Base-by-base conservation (phyloP, 2,888 invertebrate genomes). In the Chydorus sphaericus region DNA sequence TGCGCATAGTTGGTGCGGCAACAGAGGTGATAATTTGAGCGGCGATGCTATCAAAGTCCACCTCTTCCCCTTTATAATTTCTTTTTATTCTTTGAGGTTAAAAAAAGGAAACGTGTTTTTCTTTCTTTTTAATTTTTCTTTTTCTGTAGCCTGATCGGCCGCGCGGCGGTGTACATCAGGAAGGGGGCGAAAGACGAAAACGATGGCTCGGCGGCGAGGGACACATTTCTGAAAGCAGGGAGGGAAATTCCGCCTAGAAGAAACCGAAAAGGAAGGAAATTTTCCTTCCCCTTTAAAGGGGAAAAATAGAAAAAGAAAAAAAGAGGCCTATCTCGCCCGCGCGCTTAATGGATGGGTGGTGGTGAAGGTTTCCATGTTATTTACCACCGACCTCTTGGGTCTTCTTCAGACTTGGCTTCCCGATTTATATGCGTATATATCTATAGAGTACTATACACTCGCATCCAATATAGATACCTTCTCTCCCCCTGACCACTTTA, bases 321-420 rank as follows among this genome's bases (percentile, higher is more conserved):
- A 7, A 44, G 6, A 44, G 20, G 20, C 26, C 44, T 44, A 23
- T 44, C 14, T 44, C 33, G 8, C 33, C 33, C 8, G 11, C 8
- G 33, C 8, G 23, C 44, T 44, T 44, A 44, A 44, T 44, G 44
- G 44, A 44, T 44, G 44, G n/a, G n/a, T n/a, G 44, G 44, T 33
- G 44, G 44, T 44, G 23, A 44, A 23, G 44, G 26, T 44, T 44
- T 44, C 20, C 44, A 26, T 44, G 44, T 44, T 44, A 44, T 44
- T 44, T 44, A 44, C 44, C 44, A 44, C 44, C 44, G 28, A 14
- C 18, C 44, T 44, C 44, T 44, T 28, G 44, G 44, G 44, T 44
- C 44, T 28, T 44, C 44, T 44, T 6, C 3, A 1, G n/a, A n/a
- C n/a, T n/a, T n/a, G n/a, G n/a, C n/a, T n/a, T n/a, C n/a, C n/a